phyloP scores from a whole-genome alignment of 2,113 vertebrate genomes.

The Ellobius talpinus region DNA sequence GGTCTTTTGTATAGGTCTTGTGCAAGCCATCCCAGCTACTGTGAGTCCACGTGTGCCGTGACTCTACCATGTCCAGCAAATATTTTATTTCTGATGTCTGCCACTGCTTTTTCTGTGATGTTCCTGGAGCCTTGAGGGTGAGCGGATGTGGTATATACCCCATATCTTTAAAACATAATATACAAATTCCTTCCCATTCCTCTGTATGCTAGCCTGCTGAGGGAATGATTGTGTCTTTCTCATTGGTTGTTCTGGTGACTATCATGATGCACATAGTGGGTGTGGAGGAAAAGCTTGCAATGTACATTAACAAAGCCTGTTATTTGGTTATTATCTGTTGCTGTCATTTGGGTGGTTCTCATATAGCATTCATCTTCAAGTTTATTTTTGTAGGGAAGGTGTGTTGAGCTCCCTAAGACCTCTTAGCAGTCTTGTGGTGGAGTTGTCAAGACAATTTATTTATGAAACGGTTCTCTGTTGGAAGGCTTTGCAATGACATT shows the following conservation, averaged over 20 bases:
- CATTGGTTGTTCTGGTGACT: background rate
- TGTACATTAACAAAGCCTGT: background rate
- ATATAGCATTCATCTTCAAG: background rate
- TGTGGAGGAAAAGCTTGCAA: background rate
- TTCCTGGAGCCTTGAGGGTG: background rate
- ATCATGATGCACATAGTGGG: background rate
- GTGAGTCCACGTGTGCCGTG: background rate
- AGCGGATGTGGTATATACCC: background rate
- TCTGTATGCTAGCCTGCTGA: background rate
- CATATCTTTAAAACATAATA: background rate
- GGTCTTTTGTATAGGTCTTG: background rate
- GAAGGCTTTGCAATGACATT: conserved; percentile 43
- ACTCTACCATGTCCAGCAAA: background rate
- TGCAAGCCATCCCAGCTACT: background rate
- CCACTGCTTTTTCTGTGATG: background rate
- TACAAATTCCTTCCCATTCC: background rate
- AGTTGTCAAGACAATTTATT: background rate
- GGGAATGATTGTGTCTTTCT: background rate
- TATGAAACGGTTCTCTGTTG: conserved; percentile 61
- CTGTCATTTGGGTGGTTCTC: background rate
- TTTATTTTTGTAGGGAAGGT: conserved; percentile 37
- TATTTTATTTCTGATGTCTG: background rate
- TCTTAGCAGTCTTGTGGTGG: background rate
- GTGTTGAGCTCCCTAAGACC: background rate
- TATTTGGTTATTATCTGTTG: background rate